phyloP scores from a whole-genome alignment of 2,113 vertebrate genomes.

The Grantiella picta region DNA sequence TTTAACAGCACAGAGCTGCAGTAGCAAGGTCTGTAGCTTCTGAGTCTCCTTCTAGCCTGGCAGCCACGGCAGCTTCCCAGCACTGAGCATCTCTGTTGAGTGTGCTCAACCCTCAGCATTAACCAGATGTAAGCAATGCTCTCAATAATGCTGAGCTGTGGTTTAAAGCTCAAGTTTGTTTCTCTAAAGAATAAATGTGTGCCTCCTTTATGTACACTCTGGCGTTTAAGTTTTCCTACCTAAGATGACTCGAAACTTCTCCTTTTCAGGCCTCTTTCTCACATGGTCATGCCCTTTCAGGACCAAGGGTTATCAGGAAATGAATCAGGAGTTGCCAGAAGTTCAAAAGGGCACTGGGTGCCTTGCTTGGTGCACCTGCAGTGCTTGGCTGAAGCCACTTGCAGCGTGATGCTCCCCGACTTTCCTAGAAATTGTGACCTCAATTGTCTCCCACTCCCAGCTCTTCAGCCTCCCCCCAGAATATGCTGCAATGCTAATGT shows the following conservation, averaged over 20 bases:
- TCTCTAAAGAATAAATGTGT: neutral
- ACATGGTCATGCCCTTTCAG: neutral
- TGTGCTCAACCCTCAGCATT: neutral
- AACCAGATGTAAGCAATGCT: neutral
- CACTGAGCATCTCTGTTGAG: neutral
- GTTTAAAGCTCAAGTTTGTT: neutral
- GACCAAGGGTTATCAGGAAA: neutral
- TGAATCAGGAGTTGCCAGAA: neutral
- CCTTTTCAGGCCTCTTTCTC: neutral
- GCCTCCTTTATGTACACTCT: neutral
- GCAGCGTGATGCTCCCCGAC: fast-evolving
- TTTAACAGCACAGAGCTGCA: neutral
- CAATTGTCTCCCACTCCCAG: neutral
- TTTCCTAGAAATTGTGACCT: neutral
- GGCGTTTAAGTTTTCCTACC: neutral
- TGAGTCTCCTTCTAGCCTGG: neutral
- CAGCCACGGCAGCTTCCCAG: neutral
- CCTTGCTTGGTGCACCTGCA: neutral
- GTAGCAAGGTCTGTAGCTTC: neutral
- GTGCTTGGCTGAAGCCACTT: neutral
- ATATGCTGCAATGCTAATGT: neutral
- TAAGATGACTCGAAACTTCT: neutral
- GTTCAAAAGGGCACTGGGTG: fast-evolving
- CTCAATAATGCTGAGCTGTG: neutral
- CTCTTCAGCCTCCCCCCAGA: neutral